Conservation (phyloP, 2,888 invertebrate genomes). For the Melinaea marsaeus region DNA sequence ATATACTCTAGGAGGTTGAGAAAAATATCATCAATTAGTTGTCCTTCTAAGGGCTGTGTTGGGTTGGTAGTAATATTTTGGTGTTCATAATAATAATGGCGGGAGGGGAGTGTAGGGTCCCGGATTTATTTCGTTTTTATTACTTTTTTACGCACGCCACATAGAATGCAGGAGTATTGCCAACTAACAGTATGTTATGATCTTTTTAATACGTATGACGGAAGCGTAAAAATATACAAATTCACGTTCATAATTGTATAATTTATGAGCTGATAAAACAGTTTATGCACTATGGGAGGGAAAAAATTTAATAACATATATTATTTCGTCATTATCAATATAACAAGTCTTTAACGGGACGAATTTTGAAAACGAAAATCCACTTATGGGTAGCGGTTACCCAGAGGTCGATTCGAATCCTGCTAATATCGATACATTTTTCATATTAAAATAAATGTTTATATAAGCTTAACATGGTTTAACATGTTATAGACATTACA, state of each 20-base stretch:
- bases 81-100: slow-evolving; percentile 70
- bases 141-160: slow-evolving; percentile 71
- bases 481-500: background rate
- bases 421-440: no score
- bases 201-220: slow-evolving; percentile 27
- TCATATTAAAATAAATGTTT: no score
- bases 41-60: slow-evolving; percentile 33
- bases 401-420: no score
- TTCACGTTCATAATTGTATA: slow-evolving; percentile 19
- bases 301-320: no score
- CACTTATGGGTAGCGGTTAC: no score
- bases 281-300: no score
- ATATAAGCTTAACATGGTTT: background rate
- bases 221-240: slow-evolving; percentile 26
- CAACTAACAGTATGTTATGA: slow-evolving; percentile 37
- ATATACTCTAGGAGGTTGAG: slow-evolving; percentile 26
- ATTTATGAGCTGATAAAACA: slow-evolving; percentile 5
- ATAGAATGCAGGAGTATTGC: slow-evolving; percentile 38
- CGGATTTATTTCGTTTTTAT: slow-evolving; percentile 75
- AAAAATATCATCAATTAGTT: slow-evolving; percentile 43
- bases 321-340: no score
- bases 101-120: slow-evolving; percentile 52
- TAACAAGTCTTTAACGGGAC: no score
- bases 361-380: no score
- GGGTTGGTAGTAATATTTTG: slow-evolving; percentile 59